Base-by-base conservation (phyloP, 2,797 vertebrate genomes). In the Danio jaintianensis region DNA sequence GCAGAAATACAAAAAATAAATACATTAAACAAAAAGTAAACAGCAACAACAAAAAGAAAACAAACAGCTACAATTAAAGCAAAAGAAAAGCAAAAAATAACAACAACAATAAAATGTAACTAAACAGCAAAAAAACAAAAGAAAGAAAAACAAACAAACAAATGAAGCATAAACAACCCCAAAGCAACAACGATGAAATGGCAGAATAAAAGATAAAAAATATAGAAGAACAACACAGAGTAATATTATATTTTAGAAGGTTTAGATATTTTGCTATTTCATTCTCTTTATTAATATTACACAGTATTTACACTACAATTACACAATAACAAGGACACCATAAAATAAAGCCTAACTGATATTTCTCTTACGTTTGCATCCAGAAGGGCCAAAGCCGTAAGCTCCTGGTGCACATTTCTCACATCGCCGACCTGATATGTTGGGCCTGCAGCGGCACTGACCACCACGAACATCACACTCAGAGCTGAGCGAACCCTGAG, bases 361-460 rank as follows among this genome's bases (percentile, higher is more conserved):
- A 45, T 6, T 5, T 63, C 16, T 61, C 93, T 93, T 84, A 99
- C 98, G 80, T 92, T 92, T 93, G 90, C 98, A 99, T 29, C 98
- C 97, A 0, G 89, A 59, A 0, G 97, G 95, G 47, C 97, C 96
- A 13, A 99, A 99, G 76, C 96, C 94, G 0, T 96, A 97, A 38
- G 95, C 96, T 80, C 96, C 98, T 0, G 95, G 94, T 66, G 92
- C 93, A 83, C 98, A 99, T 82, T 87, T 91, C 45, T 97, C 93
- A 87, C 98, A 99, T 76, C 93, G 93, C 1, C 91, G 94, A 8
- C 96, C 96, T 66, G 94, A 88, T 71, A 99, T 93, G 0, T 94
- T 96, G 69, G 95, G 88, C 62, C 95, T 96, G 89, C 98, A 99
- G 59, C 16, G 93, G 84, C 98, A 99, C 81, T 98, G 97, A 22